phyloP scores from a whole-genome alignment of 2,113 vertebrate species.

The Pelecanoides urinatrix region DNA sequence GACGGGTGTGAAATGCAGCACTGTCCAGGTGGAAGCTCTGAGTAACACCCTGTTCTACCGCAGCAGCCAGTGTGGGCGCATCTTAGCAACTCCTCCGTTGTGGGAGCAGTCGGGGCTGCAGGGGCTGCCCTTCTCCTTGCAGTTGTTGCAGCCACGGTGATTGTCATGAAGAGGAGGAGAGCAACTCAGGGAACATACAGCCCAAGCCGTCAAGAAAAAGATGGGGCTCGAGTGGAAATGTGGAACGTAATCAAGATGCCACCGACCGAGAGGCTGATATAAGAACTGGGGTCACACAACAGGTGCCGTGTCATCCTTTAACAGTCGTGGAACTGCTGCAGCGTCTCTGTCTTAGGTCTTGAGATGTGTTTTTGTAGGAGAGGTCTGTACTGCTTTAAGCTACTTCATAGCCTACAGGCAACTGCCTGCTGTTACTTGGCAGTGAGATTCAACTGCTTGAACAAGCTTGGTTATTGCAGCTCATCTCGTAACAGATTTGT shows the following conservation, averaged over 20 bases:
- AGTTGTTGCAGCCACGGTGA: neutral
- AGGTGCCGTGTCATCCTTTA: neutral
- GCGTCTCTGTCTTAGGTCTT: neutral
- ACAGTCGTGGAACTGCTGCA: neutral
- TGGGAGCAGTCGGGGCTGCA: conserved; percentile 61
- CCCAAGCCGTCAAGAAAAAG: conserved; percentile 70
- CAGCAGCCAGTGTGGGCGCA: conserved; percentile 53
- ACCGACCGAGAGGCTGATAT: conserved; percentile 68
- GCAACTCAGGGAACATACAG: conserved; percentile 71
- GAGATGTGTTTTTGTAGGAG: neutral
- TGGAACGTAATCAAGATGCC: conserved; percentile 73
- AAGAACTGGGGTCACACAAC: neutral
- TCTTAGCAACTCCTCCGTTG: conserved; percentile 54
- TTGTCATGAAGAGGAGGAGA: conserved; percentile 67
- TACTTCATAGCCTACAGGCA: neutral
- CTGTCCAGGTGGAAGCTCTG: neutral
- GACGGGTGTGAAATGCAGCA: neutral
- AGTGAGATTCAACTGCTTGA: neutral
- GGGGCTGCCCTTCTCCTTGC: conserved; percentile 52
- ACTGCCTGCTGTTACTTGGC: neutral
- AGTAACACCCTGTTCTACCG: conserved; percentile 30
- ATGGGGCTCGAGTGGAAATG: conserved; percentile 69
- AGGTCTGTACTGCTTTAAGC: neutral
- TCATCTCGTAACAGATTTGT: neutral
- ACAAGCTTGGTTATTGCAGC: neutral